Evolutionary conservation across 2,888 invertebrate species (phyloP).

Genomic region (Hyppa rectilinea): DNA sequence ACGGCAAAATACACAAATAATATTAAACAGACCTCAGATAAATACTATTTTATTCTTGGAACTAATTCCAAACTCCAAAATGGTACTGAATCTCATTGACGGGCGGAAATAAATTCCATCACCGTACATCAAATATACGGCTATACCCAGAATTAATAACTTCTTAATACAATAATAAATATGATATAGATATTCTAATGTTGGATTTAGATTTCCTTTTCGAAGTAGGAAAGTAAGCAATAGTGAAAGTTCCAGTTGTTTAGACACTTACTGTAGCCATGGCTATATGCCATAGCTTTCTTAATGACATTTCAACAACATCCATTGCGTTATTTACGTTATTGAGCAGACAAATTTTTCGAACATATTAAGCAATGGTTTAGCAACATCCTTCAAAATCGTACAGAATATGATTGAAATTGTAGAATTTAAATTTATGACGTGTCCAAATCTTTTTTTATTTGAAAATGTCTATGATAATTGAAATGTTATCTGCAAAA

Average conservation of each 20-base stretch:
- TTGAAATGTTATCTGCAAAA: too few relatives aligned
- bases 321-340: too few relatives aligned
- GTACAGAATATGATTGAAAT: too few relatives aligned
- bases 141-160: constrained; percentile 4
- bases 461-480: too few relatives aligned
- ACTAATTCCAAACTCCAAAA: not conserved
- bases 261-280: too few relatives aligned
- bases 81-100: not conserved
- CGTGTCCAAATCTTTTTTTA: too few relatives aligned
- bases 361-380: too few relatives aligned
- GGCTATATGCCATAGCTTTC: too few relatives aligned
- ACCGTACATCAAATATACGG: constrained; percentile 5
- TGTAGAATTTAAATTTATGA: too few relatives aligned
- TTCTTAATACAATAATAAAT: not conserved
- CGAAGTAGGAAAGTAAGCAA: constrained; percentile 20
- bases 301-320: too few relatives aligned
- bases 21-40: not conserved
- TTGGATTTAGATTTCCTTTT: constrained; percentile 17
- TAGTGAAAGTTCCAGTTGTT: constrained; percentile 34
- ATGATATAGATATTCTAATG: constrained; percentile 3
- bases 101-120: constrained; percentile 12
- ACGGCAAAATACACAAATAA: not conserved
- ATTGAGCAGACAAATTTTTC: too few relatives aligned
- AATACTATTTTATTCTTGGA: not conserved
- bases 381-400: too few relatives aligned